These are phyloP conservation scores for Eristalis arbustorum DNA, from an alignment of 2,888 invertebrate genomes.

Conservation along the genomic window DNA sequence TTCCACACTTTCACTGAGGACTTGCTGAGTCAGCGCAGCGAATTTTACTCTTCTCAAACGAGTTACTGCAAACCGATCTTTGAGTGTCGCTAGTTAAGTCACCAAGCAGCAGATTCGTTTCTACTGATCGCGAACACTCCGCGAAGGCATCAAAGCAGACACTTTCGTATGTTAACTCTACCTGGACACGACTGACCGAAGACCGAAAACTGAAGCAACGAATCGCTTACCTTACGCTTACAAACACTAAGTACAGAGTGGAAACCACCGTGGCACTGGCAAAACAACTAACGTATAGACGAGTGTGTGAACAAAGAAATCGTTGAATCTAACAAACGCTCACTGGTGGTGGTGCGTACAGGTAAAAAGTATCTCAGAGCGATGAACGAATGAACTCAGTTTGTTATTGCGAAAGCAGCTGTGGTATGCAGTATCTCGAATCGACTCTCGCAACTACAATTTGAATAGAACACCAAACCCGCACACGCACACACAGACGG, in stretches of 20 bases:
- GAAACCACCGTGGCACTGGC: constrained; percentile 23
- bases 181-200: constrained; percentile 53
- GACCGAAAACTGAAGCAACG: background rate
- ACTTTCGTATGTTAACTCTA: constrained; percentile 52
- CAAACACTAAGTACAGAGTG: background rate
- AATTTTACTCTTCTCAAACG: constrained; percentile 29
- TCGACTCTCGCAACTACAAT: constrained; percentile 1
- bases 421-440: constrained; percentile 10
- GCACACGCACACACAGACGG: background rate
- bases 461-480: background rate
- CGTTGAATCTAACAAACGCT: background rate
- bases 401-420: constrained; percentile 34
- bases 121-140: constrained; percentile 55
- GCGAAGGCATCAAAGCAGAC: constrained; percentile 52
- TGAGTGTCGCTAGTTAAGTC: constrained; percentile 13
- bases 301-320: constrained; percentile 34
- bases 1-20: constrained; percentile 55
- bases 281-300: background rate
- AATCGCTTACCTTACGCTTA: constrained; percentile 20
- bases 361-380: constrained; percentile 33
- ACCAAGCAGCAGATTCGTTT: constrained; percentile 38
- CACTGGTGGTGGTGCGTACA: constrained; percentile 29
- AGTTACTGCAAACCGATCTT: constrained; percentile 21
- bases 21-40: constrained; percentile 61
- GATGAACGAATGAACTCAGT: constrained; percentile 19